Percentiles rank a stretch among this genome's conserved stretches.
These are phyloP conservation scores for Stegana nigrithorax DNA, from an alignment of 2,888 invertebrate species.

Conservation along the genomic window DNA sequence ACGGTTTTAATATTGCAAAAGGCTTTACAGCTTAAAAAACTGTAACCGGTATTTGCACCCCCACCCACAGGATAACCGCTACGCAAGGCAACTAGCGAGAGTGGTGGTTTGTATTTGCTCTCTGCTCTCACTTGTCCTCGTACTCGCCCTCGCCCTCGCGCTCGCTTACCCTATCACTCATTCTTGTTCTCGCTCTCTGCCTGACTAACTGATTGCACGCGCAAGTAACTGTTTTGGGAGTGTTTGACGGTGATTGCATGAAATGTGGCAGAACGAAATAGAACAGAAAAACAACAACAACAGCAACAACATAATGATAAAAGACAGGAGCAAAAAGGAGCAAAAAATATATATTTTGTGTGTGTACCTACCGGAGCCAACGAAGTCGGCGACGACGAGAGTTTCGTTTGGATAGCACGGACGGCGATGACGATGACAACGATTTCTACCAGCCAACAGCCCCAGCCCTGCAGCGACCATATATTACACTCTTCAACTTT, in stretches of 20 bases:
- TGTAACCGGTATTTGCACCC: constrained; percentile 3
- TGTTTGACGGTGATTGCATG: not conserved
- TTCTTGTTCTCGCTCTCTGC: too few relatives aligned
- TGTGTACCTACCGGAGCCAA: constrained; percentile 68
- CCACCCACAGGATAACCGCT: not conserved
- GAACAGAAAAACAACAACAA: constrained; percentile 7
- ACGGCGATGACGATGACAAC: constrained; percentile 37
- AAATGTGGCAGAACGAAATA: constrained; percentile 13
- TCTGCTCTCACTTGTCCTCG: too few relatives aligned
- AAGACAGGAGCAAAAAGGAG: constrained; percentile 42
- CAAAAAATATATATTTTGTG: constrained; percentile 63
- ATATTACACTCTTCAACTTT: constrained; percentile 24
- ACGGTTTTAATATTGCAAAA: too few relatives aligned
- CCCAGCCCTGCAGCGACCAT: constrained; percentile 42
- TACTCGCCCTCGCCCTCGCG: too few relatives aligned
- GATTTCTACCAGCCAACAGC: constrained; percentile 50
- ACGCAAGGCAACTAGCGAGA: constrained; percentile 8
- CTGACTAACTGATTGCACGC: too few relatives aligned
- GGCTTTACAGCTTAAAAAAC: not conserved
- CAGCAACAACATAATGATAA: constrained; percentile 11
- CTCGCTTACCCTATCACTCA: too few relatives aligned
- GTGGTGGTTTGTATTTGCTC: not conserved
- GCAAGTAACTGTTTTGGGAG: too few relatives aligned
- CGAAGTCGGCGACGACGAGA: constrained; percentile 33
- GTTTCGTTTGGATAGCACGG: constrained; percentile 51